Percentiles rank a stretch among this genome's conserved stretches.
phyloP scores from a whole-genome alignment of 2,797 vertebrate genomes.

The Onychomys arenicola region DNA sequence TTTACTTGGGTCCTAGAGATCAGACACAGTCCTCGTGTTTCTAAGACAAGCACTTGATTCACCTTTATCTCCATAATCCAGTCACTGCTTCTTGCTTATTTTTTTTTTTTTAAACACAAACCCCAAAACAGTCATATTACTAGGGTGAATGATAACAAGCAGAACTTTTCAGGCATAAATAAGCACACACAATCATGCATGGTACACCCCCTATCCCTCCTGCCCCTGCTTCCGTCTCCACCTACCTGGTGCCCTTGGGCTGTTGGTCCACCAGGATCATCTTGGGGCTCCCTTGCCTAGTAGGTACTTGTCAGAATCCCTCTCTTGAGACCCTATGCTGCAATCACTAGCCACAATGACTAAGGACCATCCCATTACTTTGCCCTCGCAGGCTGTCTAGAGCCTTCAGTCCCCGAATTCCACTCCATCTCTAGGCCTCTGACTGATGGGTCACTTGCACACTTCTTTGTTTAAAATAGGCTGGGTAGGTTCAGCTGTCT shows the following conservation, averaged over 20 bases:
- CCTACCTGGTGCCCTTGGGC: background rate
- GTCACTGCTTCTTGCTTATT: background rate
- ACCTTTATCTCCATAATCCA: background rate
- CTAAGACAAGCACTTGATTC: background rate
- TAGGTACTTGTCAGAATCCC: background rate
- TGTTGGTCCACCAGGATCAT: too few species aligned
- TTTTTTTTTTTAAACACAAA: background rate
- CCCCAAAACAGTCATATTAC: background rate
- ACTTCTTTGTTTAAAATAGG: background rate
- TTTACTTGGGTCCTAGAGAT: background rate
- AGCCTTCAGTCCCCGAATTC: background rate
- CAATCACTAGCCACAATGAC: background rate
- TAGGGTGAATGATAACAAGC: background rate
- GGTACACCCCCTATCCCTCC: fast-evolving
- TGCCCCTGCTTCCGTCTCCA: background rate
- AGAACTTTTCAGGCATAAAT: background rate
- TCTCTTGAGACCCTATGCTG: background rate
- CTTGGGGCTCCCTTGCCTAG: background rate
- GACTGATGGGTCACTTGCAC: background rate
- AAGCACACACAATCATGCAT: fast-evolving
- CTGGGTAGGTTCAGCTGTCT: background rate
- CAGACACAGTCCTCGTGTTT: background rate
- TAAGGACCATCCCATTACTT: background rate
- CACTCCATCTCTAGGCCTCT: background rate
- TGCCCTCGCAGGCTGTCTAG: background rate